Evolutionary conservation across 2,888 invertebrate genomes (phyloP).

Genomic region (Eupithecia dodoneata): DNA sequence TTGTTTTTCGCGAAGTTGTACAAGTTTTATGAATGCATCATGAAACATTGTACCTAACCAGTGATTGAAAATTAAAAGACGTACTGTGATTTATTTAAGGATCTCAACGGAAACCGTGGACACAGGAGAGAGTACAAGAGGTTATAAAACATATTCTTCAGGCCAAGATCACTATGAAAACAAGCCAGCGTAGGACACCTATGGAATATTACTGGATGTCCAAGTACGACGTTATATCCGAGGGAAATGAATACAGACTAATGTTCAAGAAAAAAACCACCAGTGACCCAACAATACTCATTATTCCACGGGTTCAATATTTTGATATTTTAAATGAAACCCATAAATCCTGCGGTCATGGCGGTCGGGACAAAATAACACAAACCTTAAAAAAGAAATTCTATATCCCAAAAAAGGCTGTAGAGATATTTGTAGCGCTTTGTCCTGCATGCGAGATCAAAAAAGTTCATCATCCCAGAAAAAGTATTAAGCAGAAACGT

Average conservation of each 20-base stretch:
- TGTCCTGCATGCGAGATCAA: slow-evolving; percentile 5
- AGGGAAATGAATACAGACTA: background rate
- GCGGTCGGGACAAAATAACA: slow-evolving; percentile 30
- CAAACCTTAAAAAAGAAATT: background rate
- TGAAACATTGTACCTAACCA: background rate
- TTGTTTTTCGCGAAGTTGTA: slow-evolving; percentile 1
- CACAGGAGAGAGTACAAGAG: background rate
- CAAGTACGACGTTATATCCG: background rate
- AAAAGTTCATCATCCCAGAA: background rate
- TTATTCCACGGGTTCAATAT: slow-evolving; percentile 26
- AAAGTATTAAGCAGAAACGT: background rate
- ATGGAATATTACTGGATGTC: slow-evolving; percentile 14
- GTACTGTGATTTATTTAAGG: background rate
- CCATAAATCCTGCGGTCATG: slow-evolving; percentile 24
- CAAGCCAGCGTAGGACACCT: slow-evolving; percentile 2
- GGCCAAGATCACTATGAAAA: background rate
- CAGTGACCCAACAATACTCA: slow-evolving; percentile 15
- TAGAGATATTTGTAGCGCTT: slow-evolving; percentile 12
- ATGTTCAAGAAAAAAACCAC: slow-evolving; percentile 7
- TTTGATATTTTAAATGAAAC: background rate
- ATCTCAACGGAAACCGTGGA: slow-evolving; percentile 7
- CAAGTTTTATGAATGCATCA: background rate
- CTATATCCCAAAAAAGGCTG: slow-evolving; percentile 7
- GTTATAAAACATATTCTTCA: slow-evolving; percentile 17
- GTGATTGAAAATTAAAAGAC: background rate